Percentiles rank a stretch among this genome's conserved stretches.
Conservation (phyloP, 2,888 invertebrate genomes). For the Caenorhabditis japonica region DNA sequence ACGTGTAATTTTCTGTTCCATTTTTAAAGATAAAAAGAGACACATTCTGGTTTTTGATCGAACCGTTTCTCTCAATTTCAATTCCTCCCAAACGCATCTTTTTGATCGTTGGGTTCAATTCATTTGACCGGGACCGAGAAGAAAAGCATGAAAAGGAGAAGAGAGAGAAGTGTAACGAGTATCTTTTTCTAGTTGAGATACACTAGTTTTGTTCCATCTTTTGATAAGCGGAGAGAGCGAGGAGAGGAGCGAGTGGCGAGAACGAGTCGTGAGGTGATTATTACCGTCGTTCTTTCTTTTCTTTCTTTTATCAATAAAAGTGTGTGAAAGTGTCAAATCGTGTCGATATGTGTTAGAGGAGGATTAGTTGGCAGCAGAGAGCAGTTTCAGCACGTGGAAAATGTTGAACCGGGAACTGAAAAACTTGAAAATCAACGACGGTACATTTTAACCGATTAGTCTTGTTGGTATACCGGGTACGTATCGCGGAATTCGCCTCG, state of each 20-base stretch:
- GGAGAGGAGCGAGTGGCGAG: background rate
- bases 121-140: no score
- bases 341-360: background rate
- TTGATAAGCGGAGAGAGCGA: background rate
- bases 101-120: constrained; percentile 17
- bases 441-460: no score
- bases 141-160: no score
- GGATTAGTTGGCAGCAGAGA: background rate
- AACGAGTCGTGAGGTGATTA: background rate
- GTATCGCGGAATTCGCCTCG: no score
- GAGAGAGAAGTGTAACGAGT: background rate
- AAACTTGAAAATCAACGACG: no score
- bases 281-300: background rate
- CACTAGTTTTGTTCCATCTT: background rate
- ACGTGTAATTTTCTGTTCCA: no score
- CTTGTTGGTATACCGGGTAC: no score
- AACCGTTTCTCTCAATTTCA: background rate
- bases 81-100: no score
- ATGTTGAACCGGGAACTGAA: no score
- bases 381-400: constrained; percentile 1
- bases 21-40: background rate
- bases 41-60: constrained; percentile 42
- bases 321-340: background rate
- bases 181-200: constrained; percentile 15
- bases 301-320: background rate